Base-by-base conservation (phyloP, 1,140 invertebrate species). In the Microplitis demolitor region DNA sequence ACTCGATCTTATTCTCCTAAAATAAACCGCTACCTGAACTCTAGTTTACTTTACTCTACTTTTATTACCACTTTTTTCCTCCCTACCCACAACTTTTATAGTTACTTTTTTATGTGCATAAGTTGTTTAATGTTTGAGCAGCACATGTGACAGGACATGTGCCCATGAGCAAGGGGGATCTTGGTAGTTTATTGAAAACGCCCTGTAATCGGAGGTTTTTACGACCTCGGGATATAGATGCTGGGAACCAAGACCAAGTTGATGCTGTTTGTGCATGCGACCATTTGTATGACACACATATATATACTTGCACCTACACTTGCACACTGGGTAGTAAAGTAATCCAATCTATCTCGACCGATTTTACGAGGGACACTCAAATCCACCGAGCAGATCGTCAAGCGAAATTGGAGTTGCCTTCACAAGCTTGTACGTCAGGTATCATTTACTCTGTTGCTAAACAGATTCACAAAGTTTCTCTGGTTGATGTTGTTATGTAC, bases 271-370 rank as follows among this genome's bases (percentile, higher is more conserved):
- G 34, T 62, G 34, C 11, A n/a, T 62, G 45, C 5, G 64, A 51
- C 24, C 14, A 39, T 34, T 60, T 33, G 11, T 4, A 11, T 13
- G 16, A 34, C 11, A 2, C 6, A 45, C 6, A 45, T 5, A 39
- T 39, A 11, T 45, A 45, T 45, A 45, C 9, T 54, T 3, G 14
- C n/a, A 56, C 53, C 14, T 56, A 4, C 6, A 14, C 16, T 56
- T 14, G 53, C 53, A 11, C 39, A 45, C 39, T 9, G 37, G 37
- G 37, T 56, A 54, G 16, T 31, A 60, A 58, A 72, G 24, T 61
- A 54, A 67, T 72, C 53, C 64, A 72, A 72, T 72, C 63, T 67
- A 72, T 72, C 16, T 67, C 35, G 67, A 67, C n/a, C 64, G 70
- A 62, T 68, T 72, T 72, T 72, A 66, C 70, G 70, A 72, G 16